Base-by-base conservation (phyloP, 2,113 vertebrate genomes). In the Hemibagrus wyckioides region DNA sequence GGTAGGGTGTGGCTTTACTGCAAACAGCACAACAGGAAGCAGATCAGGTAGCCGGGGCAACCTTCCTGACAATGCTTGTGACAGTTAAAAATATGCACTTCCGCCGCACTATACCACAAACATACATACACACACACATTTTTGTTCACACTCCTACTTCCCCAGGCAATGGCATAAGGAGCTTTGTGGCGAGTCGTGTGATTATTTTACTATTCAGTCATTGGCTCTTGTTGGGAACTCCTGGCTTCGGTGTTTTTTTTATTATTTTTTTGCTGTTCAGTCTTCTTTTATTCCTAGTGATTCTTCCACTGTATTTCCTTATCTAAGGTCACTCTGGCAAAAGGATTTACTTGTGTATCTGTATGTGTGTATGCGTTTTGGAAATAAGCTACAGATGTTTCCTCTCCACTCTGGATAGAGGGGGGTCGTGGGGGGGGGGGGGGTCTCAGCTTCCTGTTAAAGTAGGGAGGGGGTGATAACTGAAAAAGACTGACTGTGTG, bases 351-450 rank as follows among this genome's bases (percentile, higher is more conserved):
- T 84, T 63, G 80, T 88, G 73, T 88, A 73, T 88, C 69, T 73
- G 36, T 81, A 28, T 90, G 86, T 81, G 82, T 88, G 79, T 80
- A n/a, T 88, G 80, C 82, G 39, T 83, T 92, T 94, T 93, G 93
- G 94, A 95, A 95, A 95, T 94, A 95, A 94, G 94, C 92, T 91
- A 91, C 94, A 95, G 95, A 95, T 95, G 94, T 95, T 95, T 95
- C 94, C 94, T 91, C 79, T 94, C 90, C 87, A 80, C 86, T 84
- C 87, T 85, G 88, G 92, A 93, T 91, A 76, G 82, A 80, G 80
- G n/a, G 89, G 92, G 28, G 23, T 4, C n/a, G n/a, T n/a, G 73
- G 83, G 89, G 90, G 86, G 89, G 92, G 91, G 92, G 92, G 86
- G 44, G 44, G 44, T 5, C 44, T 48, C 73, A 90, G 91, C 94